These are phyloP conservation scores for Pristionchus arcanus DNA, from an alignment of 2,888 invertebrate genomes.

Conservation along the genomic window DNA sequence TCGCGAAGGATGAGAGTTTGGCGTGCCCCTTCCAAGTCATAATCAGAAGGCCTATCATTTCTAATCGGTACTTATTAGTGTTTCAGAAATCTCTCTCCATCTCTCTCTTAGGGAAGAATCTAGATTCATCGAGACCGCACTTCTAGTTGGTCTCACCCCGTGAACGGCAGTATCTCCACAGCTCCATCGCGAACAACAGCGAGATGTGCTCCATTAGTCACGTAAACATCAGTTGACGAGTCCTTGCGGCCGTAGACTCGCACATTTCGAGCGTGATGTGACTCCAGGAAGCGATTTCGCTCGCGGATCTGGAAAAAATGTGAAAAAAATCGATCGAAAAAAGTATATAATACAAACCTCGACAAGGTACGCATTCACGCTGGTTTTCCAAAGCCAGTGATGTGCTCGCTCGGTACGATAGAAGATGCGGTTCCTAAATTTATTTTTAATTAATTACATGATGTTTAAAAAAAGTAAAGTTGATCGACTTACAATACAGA, in stretches of 20 bases:
- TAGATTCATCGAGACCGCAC: too few relatives aligned
- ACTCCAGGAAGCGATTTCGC: background rate
- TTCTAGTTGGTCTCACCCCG: background rate
- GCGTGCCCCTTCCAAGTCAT: too few relatives aligned
- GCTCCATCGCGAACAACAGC: background rate
- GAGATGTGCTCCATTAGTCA: background rate
- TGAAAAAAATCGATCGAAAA: too few relatives aligned
- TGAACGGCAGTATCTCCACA: background rate
- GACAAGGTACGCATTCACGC: background rate
- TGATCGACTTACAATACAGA: too few relatives aligned
- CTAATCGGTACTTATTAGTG: too few relatives aligned
- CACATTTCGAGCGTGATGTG: background rate
- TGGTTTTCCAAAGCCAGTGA: background rate
- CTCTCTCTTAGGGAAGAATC: too few relatives aligned
- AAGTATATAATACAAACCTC: too few relatives aligned
- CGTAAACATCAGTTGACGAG: background rate
- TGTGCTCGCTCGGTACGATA: background rate
- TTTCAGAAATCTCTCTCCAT: too few relatives aligned
- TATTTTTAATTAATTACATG: too few relatives aligned
- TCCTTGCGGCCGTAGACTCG: background rate
- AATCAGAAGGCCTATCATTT: too few relatives aligned
- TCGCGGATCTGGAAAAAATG: background rate
- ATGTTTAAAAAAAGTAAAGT: too few relatives aligned
- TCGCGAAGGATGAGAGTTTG: too few relatives aligned
- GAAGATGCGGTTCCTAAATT: background rate